Percentiles rank a stretch among this genome's conserved stretches.
phyloP scores from a whole-genome alignment of 2,797 vertebrate species.

The Xerus rutilus region DNA sequence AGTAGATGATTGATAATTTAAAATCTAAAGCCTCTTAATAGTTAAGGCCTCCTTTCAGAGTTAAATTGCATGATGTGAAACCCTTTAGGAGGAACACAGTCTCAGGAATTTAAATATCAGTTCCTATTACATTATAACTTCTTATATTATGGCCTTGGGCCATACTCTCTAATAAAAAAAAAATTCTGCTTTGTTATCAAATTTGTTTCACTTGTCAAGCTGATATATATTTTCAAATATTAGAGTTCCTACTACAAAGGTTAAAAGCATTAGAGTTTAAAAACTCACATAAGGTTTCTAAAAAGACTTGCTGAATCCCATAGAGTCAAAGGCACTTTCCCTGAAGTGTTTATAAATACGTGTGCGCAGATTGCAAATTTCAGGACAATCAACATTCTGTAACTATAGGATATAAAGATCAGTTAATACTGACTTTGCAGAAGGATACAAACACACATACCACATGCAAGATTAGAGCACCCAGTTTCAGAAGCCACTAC shows the following conservation, averaged over 20 bases:
- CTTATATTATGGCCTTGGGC: background rate
- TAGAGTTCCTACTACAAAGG: background rate
- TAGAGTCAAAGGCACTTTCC: background rate
- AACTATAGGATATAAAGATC: background rate
- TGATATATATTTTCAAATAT: background rate
- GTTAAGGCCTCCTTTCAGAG: background rate
- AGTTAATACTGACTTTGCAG: background rate
- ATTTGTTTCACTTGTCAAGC: constrained; percentile 11
- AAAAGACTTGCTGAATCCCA: constrained; percentile 17
- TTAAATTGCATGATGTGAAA: background rate
- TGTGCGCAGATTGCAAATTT: background rate
- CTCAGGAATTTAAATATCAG: constrained; percentile 33
- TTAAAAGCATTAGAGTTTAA: constrained; percentile 8
- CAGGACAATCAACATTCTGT: background rate
- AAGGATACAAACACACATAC: background rate
- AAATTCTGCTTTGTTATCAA: constrained; percentile 42
- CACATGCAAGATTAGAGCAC: background rate
- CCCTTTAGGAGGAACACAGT: constrained; percentile 13
- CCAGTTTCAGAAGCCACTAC: background rate
- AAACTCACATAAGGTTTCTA: constrained; percentile 55
- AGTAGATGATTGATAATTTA: background rate
- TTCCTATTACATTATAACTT: constrained; percentile 15
- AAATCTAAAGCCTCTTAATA: constrained; percentile 27
- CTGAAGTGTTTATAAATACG: constrained; percentile 19
- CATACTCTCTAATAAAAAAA: constrained; percentile 33